A percentile compares a stretch with the other conserved stretches of the same genome.
Evolutionary conservation across 2,888 invertebrate species (phyloP).

Genomic region (Tachina grossa): DNA sequence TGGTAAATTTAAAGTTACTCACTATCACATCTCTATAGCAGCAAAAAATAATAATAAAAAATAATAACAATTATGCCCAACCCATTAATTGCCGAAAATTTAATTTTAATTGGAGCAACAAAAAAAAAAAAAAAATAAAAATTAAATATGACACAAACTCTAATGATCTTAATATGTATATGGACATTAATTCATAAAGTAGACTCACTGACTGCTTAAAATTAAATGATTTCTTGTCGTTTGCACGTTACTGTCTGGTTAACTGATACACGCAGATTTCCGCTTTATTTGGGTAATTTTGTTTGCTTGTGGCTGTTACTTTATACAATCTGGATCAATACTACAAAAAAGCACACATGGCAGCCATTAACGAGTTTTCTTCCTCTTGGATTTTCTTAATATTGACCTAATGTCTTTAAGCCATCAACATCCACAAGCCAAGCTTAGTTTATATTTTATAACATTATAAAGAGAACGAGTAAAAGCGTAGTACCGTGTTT

Average conservation of each 20-base stretch:
- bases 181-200: slow-evolving; percentile 10
- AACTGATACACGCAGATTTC: slow-evolving; percentile 67
- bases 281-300: slow-evolving; percentile 43
- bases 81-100: slow-evolving; percentile 53
- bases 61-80: slow-evolving; percentile 27
- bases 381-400: neutral
- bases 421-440: slow-evolving; percentile 61
- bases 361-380: slow-evolving; percentile 63
- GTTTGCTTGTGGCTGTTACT: neutral
- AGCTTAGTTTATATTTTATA: slow-evolving; percentile 14
- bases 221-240: neutral
- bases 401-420: slow-evolving; percentile 61
- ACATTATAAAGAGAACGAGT: slow-evolving; percentile 13
- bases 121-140: slow-evolving; percentile 6
- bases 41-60: neutral
- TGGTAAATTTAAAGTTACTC: neutral
- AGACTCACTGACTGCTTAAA: slow-evolving; percentile 24
- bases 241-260: slow-evolving; percentile 3
- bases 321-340: slow-evolving; percentile 39
- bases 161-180: slow-evolving; percentile 34
- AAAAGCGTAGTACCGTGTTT: slow-evolving; percentile 62
- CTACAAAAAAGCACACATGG: slow-evolving; percentile 40
- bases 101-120: slow-evolving; percentile 49
- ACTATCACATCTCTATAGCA: neutral
- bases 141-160: slow-evolving; percentile 60